phyloP scores from a whole-genome alignment of 2,113 vertebrate genomes.

The Grantiella picta region DNA sequence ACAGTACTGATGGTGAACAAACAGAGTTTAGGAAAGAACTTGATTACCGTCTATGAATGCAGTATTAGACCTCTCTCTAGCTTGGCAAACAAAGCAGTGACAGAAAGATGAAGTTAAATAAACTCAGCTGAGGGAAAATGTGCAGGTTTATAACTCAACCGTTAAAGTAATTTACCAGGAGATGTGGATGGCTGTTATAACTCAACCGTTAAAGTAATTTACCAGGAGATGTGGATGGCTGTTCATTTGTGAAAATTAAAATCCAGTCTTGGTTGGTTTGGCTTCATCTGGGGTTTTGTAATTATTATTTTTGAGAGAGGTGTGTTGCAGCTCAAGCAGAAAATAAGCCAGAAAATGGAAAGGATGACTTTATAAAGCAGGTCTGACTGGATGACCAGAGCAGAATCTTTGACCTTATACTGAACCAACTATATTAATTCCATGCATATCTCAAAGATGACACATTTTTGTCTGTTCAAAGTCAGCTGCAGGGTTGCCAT shows the following conservation, averaged over 20 bases:
- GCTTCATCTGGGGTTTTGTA: neutral
- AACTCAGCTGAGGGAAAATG: neutral
- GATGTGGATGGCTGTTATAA: neutral
- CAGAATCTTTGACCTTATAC: neutral
- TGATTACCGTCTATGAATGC: neutral
- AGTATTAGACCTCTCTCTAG: neutral
- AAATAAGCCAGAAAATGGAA: neutral
- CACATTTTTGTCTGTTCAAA: neutral
- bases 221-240: neutral
- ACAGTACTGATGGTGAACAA: neutral
- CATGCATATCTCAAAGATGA: fast-evolving
- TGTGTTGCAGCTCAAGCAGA: neutral
- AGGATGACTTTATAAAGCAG: neutral
- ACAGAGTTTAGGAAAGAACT: neutral
- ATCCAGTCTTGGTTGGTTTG: neutral
- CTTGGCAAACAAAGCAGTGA: neutral
- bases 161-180: neutral
- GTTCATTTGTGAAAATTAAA: neutral
- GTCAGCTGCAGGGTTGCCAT: neutral
- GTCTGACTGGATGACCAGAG: neutral
- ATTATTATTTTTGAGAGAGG: neutral
- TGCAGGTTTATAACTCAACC: neutral
- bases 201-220: neutral
- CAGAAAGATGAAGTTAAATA: neutral
- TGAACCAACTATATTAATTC: neutral